Base-by-base conservation (phyloP, 92 coral and sea anemone species). In the Meandrina meandrites region DNA sequence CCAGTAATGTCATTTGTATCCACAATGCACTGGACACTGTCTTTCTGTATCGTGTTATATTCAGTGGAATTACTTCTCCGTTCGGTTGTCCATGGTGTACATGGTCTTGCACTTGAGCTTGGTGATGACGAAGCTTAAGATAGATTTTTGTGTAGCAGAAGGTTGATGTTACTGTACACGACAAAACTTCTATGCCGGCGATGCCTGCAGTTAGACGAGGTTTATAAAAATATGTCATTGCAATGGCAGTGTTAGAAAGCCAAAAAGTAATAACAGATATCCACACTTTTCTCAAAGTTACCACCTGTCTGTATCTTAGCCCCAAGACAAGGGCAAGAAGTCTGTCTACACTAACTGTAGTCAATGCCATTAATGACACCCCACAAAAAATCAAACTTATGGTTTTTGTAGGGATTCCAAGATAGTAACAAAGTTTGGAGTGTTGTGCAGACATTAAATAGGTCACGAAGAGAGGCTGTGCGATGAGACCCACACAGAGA, bases 1-100 rank as follows among this genome's bases (percentile, higher is more conserved):
- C 69, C 31, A 62, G 31, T 22, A 62, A 62, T n/a, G 69, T 24
- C 8, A 24, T 5, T 18, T 60, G 73, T 15, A 80, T 56, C 51
- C 71, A 80, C 84, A 60, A 37, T 80, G 84, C 73, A 80, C 84
- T 80, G 36, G 51, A 80, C 68, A 80, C 74, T 80, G 84, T 37
- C 22, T 64, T 57, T 37, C 74, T 80, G 73, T 60, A 80, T 56
- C 32, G 31, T 11, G 73, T 74, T 16, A 12, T 58, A 71, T 60
- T 80, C 31, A 80, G 10, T n/a, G 13, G 11, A 62, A 8, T 24
- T 24, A 13, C 69, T 62, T 32, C 69, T 62, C 69, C 69, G 14
- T 6, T 62, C 30, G 69, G 69, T 62, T n/a, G 69, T 24, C 12
- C 31, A 6, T 62, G 70, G 70, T 64, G 34, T 7, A 24, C 11